Conservation (phyloP, 1,140 invertebrate genomes). For the Pectinophora gossypiella region DNA sequence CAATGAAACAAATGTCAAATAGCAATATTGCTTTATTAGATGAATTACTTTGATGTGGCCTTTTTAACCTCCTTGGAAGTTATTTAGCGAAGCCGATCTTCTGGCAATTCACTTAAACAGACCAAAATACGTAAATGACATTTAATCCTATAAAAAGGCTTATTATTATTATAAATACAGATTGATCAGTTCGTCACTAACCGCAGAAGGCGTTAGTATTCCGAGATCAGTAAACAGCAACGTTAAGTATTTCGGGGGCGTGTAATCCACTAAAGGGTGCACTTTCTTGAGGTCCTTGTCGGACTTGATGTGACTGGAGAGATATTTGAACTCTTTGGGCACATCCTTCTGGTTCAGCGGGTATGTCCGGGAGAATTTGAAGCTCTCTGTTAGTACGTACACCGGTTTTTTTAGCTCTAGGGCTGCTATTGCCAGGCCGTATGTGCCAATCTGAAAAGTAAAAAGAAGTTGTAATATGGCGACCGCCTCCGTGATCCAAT, state of each 20-base stretch:
- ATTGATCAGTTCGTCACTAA: slow-evolving; percentile 98
- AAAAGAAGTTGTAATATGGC: no score
- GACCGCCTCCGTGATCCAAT: no score
- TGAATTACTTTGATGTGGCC: no score
- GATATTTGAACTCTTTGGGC: slow-evolving; percentile 89
- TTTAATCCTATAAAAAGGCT: slow-evolving; percentile 4
- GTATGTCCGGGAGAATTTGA: slow-evolving; percentile 96
- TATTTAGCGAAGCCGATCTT: no score
- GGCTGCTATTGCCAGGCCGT: slow-evolving; percentile 93
- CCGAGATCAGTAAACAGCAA: slow-evolving; percentile 97
- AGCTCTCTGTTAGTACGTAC: slow-evolving; percentile 97
- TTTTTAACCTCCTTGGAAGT: no score
- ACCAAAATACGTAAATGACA: background rate
- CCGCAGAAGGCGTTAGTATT: slow-evolving; percentile 95
- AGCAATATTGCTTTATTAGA: no score
- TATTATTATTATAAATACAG: slow-evolving; percentile 86
- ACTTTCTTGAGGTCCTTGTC: slow-evolving; percentile 79
- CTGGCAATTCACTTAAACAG: no score
- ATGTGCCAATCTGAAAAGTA: slow-evolving; percentile 88
- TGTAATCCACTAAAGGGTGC: slow-evolving; percentile 96
- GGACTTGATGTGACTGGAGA: slow-evolving; percentile 80
- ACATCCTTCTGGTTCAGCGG: slow-evolving; percentile 95
- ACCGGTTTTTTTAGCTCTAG: slow-evolving; percentile 95
- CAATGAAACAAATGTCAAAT: no score
- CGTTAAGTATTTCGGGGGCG: slow-evolving; percentile 94